Conservation (phyloP, 2,888 invertebrate genomes). For the Perdita meconis region DNA sequence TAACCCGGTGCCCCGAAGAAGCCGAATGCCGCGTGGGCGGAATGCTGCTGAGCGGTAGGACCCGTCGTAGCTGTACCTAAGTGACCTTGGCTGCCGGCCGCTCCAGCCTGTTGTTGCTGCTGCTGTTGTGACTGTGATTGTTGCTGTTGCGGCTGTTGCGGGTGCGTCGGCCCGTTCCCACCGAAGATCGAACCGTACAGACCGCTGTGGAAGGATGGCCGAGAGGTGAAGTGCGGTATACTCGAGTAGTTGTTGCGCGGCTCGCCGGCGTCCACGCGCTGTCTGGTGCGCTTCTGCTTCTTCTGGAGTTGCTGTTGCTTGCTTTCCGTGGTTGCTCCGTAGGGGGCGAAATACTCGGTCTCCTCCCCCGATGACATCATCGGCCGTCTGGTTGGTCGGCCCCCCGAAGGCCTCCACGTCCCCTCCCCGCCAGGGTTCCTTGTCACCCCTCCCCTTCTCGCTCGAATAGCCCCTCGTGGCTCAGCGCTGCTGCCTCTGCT, state of each 20-base stretch:
- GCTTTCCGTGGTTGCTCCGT: constrained; percentile 89
- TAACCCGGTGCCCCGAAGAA: constrained; percentile 93
- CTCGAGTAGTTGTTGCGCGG: constrained; percentile 96
- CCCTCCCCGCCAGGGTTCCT: constrained; percentile 87
- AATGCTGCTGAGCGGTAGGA: constrained; percentile 85
- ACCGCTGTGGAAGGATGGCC: constrained; percentile 93
- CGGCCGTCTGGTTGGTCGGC: constrained; percentile 89
- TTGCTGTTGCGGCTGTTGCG: constrained; percentile 69
- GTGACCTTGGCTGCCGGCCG: constrained; percentile 80
- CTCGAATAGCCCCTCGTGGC: constrained; percentile 89
- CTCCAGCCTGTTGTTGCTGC: constrained; percentile 83
- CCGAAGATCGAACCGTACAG: constrained; percentile 94
- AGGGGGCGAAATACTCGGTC: constrained; percentile 96
- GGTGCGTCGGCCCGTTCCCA: constrained; percentile 86
- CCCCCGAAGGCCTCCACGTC: constrained; percentile 92
- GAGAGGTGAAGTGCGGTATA: constrained; percentile 91
- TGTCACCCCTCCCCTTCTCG: constrained; percentile 87
- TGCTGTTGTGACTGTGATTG: constrained; percentile 68
- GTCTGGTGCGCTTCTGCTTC: constrained; percentile 97
- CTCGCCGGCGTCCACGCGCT: constrained; percentile 98
- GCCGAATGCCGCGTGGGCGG: constrained; percentile 89
- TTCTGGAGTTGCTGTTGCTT: constrained; percentile 90
- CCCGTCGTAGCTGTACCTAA: constrained; percentile 85
- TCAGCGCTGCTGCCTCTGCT: constrained; percentile 85
- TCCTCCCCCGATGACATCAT: constrained; percentile 99